These are phyloP conservation scores for Germaria angustata DNA, from an alignment of 2,888 invertebrate species.

Conservation along the genomic window DNA sequence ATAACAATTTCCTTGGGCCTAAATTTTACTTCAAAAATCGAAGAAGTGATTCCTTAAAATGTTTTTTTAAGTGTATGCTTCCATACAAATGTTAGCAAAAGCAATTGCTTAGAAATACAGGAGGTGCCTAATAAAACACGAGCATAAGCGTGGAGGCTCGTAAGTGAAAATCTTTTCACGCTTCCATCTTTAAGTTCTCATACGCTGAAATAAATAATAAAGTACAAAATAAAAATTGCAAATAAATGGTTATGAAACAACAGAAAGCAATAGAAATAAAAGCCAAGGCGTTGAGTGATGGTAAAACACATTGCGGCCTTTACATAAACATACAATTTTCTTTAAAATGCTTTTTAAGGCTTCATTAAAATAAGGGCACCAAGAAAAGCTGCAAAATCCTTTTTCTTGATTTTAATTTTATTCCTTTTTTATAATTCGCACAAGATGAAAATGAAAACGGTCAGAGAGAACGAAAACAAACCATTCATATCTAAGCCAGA, in stretches of 20 bases:
- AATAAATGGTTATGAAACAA: background rate
- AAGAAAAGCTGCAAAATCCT: conserved; percentile 19
- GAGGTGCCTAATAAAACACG: no score
- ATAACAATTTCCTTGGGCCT: no score
- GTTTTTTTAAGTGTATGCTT: no score
- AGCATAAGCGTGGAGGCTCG: no score
- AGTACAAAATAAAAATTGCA: conserved; percentile 39
- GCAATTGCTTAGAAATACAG: no score
- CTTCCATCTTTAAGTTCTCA: no score
- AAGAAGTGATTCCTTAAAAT: no score
- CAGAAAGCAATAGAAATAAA: conserved; percentile 49
- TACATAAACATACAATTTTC: conserved; percentile 3
- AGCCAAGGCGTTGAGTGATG: conserved; percentile 60
- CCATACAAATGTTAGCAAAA: no score
- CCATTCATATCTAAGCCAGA: conserved; percentile 48
- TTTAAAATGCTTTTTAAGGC: conserved; percentile 45
- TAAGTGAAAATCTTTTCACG: no score
- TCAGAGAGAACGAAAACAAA: conserved; percentile 21
- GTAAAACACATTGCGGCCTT: conserved; percentile 59
- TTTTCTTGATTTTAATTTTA: background rate
- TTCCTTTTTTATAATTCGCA: conserved; percentile 16
- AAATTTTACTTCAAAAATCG: no score
- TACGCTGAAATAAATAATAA: conserved; percentile 30
- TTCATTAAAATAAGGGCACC: conserved; percentile 23
- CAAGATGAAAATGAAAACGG: conserved; percentile 46